Evolutionary conservation across 2,888 invertebrate species (phyloP).

Genomic region (Pammene fasciana): DNA sequence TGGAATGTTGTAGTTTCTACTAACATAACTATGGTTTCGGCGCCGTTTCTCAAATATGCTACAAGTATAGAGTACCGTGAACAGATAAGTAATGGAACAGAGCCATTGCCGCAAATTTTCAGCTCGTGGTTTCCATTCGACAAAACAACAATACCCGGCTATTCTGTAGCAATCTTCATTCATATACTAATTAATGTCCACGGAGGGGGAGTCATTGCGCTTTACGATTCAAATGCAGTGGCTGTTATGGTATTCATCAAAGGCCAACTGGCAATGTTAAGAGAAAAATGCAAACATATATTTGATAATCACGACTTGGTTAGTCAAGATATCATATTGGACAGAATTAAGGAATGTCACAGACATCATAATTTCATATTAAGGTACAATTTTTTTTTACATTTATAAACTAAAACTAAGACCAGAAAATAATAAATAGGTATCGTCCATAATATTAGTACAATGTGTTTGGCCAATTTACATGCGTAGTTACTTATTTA

Average conservation of each 20-base stretch:
- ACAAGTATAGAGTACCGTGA: conserved; percentile 53
- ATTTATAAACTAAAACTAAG: neutral
- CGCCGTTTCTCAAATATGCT: conserved; percentile 58
- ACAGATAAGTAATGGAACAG: conserved; percentile 53
- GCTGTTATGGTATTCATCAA: conserved; percentile 66
- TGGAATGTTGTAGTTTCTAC: conserved; percentile 60
- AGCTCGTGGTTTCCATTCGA: conserved; percentile 71
- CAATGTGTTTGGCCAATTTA: too few relatives aligned
- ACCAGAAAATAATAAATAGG: too few relatives aligned
- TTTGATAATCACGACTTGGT: conserved; percentile 49
- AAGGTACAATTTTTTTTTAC: conserved; percentile 49
- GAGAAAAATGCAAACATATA: conserved; percentile 54
- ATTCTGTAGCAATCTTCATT: conserved; percentile 52
- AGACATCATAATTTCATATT: conserved; percentile 60
- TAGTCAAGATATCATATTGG: conserved; percentile 46
- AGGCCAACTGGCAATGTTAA: conserved; percentile 63
- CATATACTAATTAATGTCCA: conserved; percentile 58
- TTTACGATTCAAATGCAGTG: conserved; percentile 61
- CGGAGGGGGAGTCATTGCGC: conserved; percentile 59
- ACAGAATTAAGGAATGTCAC: conserved; percentile 64
- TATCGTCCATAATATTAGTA: too few relatives aligned
- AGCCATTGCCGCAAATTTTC: conserved; percentile 62
- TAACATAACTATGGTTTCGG: conserved; percentile 50
- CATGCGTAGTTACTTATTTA: too few relatives aligned
- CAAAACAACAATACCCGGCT: conserved; percentile 61